These are phyloP conservation scores for Phymanthus crucifer DNA, from an alignment of 92 coral and sea anemone species.

Conservation along the genomic window DNA sequence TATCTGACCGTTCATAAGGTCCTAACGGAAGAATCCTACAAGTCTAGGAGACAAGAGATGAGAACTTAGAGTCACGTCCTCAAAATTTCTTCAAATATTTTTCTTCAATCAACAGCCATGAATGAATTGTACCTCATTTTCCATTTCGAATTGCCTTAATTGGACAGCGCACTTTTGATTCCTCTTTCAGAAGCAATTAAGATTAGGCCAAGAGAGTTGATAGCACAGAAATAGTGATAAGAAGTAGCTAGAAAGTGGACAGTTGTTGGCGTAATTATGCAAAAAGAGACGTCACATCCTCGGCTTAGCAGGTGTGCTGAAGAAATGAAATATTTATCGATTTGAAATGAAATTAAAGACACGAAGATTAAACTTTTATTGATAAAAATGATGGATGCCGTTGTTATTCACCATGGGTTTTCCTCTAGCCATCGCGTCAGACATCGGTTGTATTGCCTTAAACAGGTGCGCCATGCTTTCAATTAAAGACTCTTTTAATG, in stretches of 20 bases:
- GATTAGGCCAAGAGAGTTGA: neutral
- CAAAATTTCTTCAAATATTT: neutral
- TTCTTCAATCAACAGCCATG: neutral
- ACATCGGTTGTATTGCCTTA: neutral
- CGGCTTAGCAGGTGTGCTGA: slow-evolving; percentile 1
- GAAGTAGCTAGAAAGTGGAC: neutral
- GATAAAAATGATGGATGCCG: neutral
- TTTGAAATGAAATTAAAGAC: neutral
- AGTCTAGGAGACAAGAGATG: neutral
- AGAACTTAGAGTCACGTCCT: neutral
- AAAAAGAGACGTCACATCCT: neutral
- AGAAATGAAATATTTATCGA: neutral
- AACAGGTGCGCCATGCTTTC: neutral
- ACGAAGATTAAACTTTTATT: neutral
- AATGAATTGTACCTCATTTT: neutral
- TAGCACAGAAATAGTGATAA: neutral
- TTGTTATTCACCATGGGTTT: neutral
- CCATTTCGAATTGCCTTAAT: neutral
- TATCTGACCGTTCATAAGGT: slow-evolving; percentile 3
- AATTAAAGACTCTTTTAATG: neutral
- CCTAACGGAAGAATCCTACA: neutral
- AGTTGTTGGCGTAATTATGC: neutral
- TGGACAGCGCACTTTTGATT: neutral
- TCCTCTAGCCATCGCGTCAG: neutral
- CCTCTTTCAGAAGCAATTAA: neutral